These are phyloP conservation scores for Platycercus adscitus DNA, from an alignment of 2,113 vertebrate genomes.

Conservation along the genomic window DNA sequence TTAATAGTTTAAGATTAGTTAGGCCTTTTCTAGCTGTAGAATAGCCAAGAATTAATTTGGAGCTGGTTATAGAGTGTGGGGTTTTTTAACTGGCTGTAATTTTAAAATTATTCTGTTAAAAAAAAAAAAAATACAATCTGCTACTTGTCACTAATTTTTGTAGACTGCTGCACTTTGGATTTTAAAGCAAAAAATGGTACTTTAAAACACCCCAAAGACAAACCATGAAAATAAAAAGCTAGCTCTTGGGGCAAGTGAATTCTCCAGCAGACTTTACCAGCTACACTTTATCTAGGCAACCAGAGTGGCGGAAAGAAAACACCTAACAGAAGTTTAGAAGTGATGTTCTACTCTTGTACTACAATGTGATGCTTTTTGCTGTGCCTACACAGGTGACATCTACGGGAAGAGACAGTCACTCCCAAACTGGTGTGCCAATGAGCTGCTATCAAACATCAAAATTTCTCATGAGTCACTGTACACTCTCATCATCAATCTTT, in stretches of 20 bases:
- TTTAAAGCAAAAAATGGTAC: constrained; percentile 1
- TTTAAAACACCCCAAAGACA: neutral
- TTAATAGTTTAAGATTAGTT: constrained; percentile 62
- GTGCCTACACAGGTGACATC: neutral
- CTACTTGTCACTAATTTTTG: constrained; percentile 16
- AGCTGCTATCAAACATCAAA: neutral
- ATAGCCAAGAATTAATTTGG: constrained; percentile 44
- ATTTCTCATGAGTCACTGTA: neutral
- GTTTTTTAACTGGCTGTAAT: constrained; percentile 8
- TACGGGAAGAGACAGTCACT: neutral
- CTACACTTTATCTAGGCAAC: neutral
- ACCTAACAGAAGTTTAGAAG: neutral
- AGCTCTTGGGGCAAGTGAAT: neutral
- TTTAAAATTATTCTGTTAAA: constrained; percentile 28
- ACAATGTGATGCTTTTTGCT: neutral
- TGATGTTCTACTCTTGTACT: neutral
- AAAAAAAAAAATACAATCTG: neutral
- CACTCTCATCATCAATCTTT: neutral
- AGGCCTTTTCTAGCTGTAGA: constrained; percentile 43
- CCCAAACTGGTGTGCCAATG: neutral
- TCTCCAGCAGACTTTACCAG: neutral
- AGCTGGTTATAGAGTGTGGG: neutral
- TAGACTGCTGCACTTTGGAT: neutral
- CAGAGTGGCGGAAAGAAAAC: neutral
- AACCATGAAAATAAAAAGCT: constrained; percentile 11